Conservation (phyloP, 1,140 invertebrate species). For the Magallana angulata region DNA sequence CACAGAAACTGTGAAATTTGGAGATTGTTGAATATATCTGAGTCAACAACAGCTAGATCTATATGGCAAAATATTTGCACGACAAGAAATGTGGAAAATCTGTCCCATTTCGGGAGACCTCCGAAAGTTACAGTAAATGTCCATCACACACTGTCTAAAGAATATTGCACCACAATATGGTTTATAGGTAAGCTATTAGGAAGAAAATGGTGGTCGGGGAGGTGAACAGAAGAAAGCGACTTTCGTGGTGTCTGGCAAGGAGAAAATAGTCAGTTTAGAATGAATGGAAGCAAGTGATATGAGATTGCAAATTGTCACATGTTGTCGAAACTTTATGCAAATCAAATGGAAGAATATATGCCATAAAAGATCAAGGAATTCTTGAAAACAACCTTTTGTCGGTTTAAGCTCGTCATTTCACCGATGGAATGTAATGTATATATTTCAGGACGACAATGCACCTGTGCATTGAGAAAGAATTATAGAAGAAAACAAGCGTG, state of each 20-base stretch:
- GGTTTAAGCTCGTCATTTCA: background rate
- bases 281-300: constrained; percentile 16
- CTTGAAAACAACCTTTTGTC: background rate
- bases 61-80: background rate
- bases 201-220: background rate
- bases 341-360: constrained; percentile 1
- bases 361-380: background rate
- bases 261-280: background rate
- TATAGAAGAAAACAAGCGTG: background rate
- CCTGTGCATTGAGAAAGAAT: constrained; percentile 17
- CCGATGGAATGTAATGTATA: background rate
- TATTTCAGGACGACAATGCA: constrained; percentile 35
- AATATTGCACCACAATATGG: background rate
- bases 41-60: background rate
- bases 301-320: constrained; percentile 9
- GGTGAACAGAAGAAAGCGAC: background rate
- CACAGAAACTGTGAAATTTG: background rate
- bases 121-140: background rate
- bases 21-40: background rate
- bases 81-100: background rate
- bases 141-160: background rate
- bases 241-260: background rate
- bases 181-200: constrained; percentile 4
- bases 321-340: background rate
- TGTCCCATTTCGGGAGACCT: background rate